phyloP scores from a whole-genome alignment of 2,888 invertebrate genomes.

The Drosophila lutescens region DNA sequence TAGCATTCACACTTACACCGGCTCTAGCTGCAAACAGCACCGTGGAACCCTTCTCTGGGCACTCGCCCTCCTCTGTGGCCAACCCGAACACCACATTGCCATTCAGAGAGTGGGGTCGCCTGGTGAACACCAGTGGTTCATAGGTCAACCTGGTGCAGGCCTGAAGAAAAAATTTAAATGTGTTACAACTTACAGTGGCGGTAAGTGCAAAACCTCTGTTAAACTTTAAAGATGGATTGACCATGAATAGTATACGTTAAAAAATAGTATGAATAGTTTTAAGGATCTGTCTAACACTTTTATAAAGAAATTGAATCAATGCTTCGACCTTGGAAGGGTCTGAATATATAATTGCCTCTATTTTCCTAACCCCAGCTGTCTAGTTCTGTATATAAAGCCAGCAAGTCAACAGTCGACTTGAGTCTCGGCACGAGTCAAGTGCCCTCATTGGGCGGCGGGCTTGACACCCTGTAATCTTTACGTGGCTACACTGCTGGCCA shows the following conservation, averaged over 20 bases:
- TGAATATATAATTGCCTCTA: neutral
- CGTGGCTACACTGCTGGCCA: slow-evolving; percentile 28
- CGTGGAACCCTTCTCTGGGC: slow-evolving; percentile 79
- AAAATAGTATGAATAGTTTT: no score
- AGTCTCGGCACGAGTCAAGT: slow-evolving; percentile 51
- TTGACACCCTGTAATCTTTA: slow-evolving; percentile 18
- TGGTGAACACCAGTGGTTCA: slow-evolving; percentile 83
- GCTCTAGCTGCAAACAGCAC: slow-evolving; percentile 80
- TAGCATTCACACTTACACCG: slow-evolving; percentile 76
- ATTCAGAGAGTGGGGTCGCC: slow-evolving; percentile 82
- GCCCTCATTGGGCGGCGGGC: slow-evolving; percentile 46
- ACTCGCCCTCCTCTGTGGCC: slow-evolving; percentile 69
- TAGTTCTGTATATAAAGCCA: no score
- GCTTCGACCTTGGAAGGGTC: neutral
- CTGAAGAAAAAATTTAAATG: slow-evolving; percentile 55
- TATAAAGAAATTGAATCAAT: no score
- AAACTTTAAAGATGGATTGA: no score
- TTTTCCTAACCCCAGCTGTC: neutral
- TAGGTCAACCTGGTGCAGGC: slow-evolving; percentile 83
- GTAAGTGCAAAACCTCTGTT: neutral
- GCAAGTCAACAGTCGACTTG: slow-evolving; percentile 35
- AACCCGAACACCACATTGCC: slow-evolving; percentile 82
- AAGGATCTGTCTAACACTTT: no score
- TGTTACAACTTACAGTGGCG: neutral
- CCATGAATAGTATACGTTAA: no score